Percentiles rank a stretch among this genome's conserved stretches.
Conservation (phyloP, 2,888 invertebrate genomes). For the Pristionchus exspectatus region DNA sequence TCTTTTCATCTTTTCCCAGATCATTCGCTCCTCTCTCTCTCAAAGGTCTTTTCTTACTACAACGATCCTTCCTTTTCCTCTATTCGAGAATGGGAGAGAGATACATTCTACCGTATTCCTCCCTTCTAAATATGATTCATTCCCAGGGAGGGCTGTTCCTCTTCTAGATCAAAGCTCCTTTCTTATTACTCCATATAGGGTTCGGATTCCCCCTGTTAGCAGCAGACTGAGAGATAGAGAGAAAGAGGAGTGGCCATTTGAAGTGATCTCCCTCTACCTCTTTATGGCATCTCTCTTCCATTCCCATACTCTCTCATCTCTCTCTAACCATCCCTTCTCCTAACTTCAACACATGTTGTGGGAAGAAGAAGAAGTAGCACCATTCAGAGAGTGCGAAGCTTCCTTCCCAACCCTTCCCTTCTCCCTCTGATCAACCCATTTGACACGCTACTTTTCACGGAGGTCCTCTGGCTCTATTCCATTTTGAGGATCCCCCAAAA, state of each 20-base stretch:
- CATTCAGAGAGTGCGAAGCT: slow-evolving; percentile 36
- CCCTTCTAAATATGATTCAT: slow-evolving; percentile 59
- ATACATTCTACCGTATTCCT: slow-evolving; percentile 48
- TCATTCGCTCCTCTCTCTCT: slow-evolving; percentile 9
- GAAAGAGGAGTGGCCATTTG: background rate
- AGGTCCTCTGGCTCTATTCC: background rate
- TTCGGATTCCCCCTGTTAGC: slow-evolving; percentile 53
- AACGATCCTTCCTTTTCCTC: slow-evolving; percentile 53
- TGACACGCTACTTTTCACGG: background rate
- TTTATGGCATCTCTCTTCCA: slow-evolving; percentile 57
- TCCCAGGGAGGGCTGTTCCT: slow-evolving; percentile 43
- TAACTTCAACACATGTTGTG: slow-evolving; percentile 53
- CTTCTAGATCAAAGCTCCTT: slow-evolving; percentile 52
- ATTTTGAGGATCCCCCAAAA: no score
- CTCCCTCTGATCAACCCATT: slow-evolving; percentile 9
- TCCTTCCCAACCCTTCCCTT: background rate
- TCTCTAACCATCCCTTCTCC: slow-evolving; percentile 41
- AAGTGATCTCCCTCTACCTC: slow-evolving; percentile 36
- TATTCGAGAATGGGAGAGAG: background rate
- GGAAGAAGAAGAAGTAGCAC: background rate
- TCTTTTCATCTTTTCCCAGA: slow-evolving; percentile 45
- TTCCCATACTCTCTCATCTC: slow-evolving; percentile 32
- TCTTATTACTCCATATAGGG: slow-evolving; percentile 56
- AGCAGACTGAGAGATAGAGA: background rate
- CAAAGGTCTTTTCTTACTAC: slow-evolving; percentile 47